These are phyloP conservation scores for Lutjanus campechanus DNA, from an alignment of 2,797 vertebrate genomes.

Conservation along the genomic window DNA sequence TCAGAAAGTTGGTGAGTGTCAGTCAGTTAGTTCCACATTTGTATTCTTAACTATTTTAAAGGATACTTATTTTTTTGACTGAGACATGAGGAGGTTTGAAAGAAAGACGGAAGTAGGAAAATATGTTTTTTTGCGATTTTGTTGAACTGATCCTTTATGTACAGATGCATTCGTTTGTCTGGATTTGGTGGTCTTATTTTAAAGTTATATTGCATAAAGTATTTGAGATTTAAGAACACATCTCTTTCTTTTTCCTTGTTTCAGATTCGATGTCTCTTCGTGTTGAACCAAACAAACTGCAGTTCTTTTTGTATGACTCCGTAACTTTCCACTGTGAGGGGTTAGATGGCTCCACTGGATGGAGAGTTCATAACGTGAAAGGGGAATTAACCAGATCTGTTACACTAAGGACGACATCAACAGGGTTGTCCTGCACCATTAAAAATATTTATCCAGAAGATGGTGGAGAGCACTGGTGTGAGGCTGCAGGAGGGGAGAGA, in stretches of 20 bases:
- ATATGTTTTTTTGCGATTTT: background rate
- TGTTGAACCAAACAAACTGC: background rate
- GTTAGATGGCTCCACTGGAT: background rate
- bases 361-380: background rate
- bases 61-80: background rate
- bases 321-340: background rate
- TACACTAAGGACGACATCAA: too few relatives aligned
- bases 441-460: fast-evolving
- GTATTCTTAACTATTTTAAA: background rate
- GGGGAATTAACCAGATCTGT: background rate
- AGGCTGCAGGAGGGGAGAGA: background rate
- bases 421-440: background rate
- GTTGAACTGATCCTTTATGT: background rate
- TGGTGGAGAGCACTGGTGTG: conserved; percentile 50
- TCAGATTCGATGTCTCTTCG: background rate
- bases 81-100: background rate
- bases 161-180: too few relatives aligned
- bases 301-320: conserved; percentile 5
- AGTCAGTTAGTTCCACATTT: background rate
- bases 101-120: background rate
- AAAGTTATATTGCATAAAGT: background rate
- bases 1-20: background rate
- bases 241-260: background rate
- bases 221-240: background rate
- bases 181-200: background rate